Evolutionary conservation across 1,140 invertebrate species (phyloP), one percentile per base, ranked within the genome.

Genomic region (Drosophila tani): DNA sequence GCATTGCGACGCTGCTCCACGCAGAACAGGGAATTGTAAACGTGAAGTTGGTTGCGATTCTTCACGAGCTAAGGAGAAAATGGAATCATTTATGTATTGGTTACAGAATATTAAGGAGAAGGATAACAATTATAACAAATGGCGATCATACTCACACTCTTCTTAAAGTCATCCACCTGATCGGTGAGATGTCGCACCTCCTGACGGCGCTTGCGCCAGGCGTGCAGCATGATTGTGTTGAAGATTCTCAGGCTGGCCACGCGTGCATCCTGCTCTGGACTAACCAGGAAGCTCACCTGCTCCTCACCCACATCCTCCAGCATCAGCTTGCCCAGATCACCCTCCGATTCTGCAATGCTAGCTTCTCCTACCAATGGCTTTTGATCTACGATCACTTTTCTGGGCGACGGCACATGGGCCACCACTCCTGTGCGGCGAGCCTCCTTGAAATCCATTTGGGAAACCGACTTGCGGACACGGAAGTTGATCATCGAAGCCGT

Each of bases 361-460:
- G 24, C 1, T 43, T 24, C 1, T 40, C 27, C 8, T 17, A 43
- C 24, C 8, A 27, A 5, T 1, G 40, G 0, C 6, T 66, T 27
- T 15, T 11, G 32, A 3, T 75, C 19, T 2, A 58, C 2, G 0
- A 75, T 27, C 7, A 24, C 6, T 17, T 40, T 68, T 12, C 35
- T 68, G 14, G 82, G 49, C 15, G 50, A 77, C n/a, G 73, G 29
- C 6, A 90, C 47, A 56, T 76, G 79, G 14, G 82, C 62, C 50
- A 91, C 79, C 65, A 86, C 78, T 14, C 79, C 82, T 0, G 82
- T 75, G 19, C 91, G 91, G 8, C 81, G 81, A 0, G 76, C 77
- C 43, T 92, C 83, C 53, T 85, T 92, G n/a, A 92, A 85, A 55
- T 92, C 91, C 76, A 92, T 92, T 67, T 92, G 91, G 1, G 91